Evolutionary conservation across 1,140 invertebrate genomes (phyloP), one percentile per base, ranked within the genome.

Genomic region (Phymorhynchus buccinoides): DNA sequence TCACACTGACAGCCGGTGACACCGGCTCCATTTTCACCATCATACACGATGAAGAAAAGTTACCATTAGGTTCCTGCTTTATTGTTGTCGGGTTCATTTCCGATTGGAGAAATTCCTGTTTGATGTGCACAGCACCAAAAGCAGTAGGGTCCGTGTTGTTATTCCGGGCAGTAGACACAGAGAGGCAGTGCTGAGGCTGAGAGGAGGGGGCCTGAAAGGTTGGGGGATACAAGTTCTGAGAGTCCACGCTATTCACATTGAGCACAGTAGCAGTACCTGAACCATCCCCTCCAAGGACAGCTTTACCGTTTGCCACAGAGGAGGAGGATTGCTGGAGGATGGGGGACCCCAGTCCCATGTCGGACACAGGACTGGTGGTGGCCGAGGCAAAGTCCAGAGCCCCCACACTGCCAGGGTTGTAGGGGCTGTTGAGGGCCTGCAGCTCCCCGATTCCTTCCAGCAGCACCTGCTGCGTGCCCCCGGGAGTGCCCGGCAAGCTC

Each of bases 341-440:
- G 22, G 83, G 78, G 30, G 80, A 86, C n/a, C 48, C 77, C 52
- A 84, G 7, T 7, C 37, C 75, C 27, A 39, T 39, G n/a, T 80
- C 77, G 32, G 83, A 79, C 44, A 79, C n/a, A 6, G 83, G 83
- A 37, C 83, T 84, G 32, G 83, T 42, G 52, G 77, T 41, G 6
- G 22, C 62, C 7, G 83, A 84, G 32, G 80, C 52, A 30, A 35
- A 75, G 39, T 85, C 68, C 35, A 56, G 32, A 27, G 32, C 78
- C 35, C 32, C 81, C 22, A 35, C 30, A 9, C 32, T 41, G 66
- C 41, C 68, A 18, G n/a, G 66, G 77, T 79, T 78, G 42, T 62
- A 85, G 18, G 85, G 86, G 62, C 71, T 85, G 79, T 83, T 85
- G 32, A 85, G 80, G 66, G 88, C 75, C 48, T 83, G 80, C 37